A percentile compares a stretch with the other conserved stretches of the same genome.
Evolutionary conservation across 1,140 invertebrate species (phyloP).

Genomic region (Monomorium pharaonis): DNA sequence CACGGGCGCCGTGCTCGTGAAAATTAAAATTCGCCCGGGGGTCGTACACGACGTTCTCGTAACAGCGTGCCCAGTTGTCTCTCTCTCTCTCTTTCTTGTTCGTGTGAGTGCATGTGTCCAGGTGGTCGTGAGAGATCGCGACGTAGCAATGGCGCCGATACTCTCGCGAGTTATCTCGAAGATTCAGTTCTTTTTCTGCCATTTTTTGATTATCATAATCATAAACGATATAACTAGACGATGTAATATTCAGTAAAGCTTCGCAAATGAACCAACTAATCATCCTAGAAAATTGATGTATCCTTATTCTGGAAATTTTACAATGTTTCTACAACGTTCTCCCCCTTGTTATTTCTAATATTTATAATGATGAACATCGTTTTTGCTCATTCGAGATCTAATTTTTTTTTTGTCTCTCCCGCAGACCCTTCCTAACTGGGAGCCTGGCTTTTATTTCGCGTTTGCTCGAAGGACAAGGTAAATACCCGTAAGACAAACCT

Average conservation of each 20-base stretch:
- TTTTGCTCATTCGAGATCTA: not conserved
- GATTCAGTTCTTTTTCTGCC: not conserved
- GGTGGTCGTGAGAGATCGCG: slow-evolving; percentile 35
- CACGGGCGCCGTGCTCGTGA: slow-evolving; percentile 70
- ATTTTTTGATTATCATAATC: not conserved
- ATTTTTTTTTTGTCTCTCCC: not conserved
- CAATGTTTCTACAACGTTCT: not conserved
- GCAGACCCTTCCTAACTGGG: not conserved
- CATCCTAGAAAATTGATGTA: not conserved
- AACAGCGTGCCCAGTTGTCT: slow-evolving; percentile 18
- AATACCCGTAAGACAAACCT: slow-evolving; percentile 9
- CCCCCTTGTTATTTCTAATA: not conserved
- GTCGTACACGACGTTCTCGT: slow-evolving; percentile 48
- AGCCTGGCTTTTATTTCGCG: not conserved
- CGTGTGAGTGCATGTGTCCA: slow-evolving; percentile 26
- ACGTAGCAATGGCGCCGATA: slow-evolving; percentile 37
- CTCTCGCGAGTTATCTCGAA: slow-evolving; percentile 16
- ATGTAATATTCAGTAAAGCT: not conserved
- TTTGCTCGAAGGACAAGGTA: not conserved
- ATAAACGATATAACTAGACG: not conserved
- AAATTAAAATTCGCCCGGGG: slow-evolving; percentile 78
- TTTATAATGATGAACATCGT: not conserved
- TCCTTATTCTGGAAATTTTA: not conserved
- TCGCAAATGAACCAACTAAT: not conserved
- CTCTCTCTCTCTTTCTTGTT: too few species aligned